These are phyloP conservation scores for Hyalella azteca DNA, from an alignment of 2,888 invertebrate species.

Conservation along the genomic window DNA sequence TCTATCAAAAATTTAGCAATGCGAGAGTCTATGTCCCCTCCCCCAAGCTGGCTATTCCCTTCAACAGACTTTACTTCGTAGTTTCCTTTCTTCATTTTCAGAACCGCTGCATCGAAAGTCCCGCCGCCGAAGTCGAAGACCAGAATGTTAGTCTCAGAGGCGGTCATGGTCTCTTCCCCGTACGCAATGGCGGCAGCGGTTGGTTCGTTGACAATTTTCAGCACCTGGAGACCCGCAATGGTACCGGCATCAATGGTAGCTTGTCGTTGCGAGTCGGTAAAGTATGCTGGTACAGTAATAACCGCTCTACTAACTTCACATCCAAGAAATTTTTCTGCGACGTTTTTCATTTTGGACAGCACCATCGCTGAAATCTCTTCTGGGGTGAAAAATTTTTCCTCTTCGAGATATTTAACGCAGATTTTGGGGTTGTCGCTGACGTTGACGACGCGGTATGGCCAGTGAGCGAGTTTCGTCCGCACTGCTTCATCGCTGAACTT, in stretches of 20 bases:
- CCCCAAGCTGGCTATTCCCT: constrained; percentile 91
- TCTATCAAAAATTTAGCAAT: constrained; percentile 71
- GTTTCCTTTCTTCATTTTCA: constrained; percentile 70
- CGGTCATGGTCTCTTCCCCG: constrained; percentile 53
- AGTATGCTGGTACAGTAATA: constrained; percentile 81
- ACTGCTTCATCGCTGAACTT: background rate
- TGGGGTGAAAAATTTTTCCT: background rate
- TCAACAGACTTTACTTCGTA: constrained; percentile 74
- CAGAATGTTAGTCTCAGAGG: constrained; percentile 64
- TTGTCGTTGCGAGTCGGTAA: constrained; percentile 72
- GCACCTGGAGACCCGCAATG: constrained; percentile 79
- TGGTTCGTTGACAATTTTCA: constrained; percentile 89
- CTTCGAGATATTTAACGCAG: background rate
- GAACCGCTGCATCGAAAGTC: constrained; percentile 75
- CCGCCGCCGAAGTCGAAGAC: constrained; percentile 76
- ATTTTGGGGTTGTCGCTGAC: background rate
- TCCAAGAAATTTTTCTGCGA: constrained; percentile 66
- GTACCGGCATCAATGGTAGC: constrained; percentile 60
- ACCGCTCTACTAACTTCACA: constrained; percentile 61
- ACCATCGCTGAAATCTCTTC: constrained; percentile 63
- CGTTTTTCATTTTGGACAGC: constrained; percentile 67
- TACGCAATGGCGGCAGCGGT: constrained; percentile 70
- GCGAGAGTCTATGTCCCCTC: constrained; percentile 77
- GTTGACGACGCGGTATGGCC: background rate
- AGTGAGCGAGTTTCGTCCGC: background rate